Evolutionary conservation across 2,797 vertebrate genomes (phyloP).

Genomic region (Pogoniulus pusillus): DNA sequence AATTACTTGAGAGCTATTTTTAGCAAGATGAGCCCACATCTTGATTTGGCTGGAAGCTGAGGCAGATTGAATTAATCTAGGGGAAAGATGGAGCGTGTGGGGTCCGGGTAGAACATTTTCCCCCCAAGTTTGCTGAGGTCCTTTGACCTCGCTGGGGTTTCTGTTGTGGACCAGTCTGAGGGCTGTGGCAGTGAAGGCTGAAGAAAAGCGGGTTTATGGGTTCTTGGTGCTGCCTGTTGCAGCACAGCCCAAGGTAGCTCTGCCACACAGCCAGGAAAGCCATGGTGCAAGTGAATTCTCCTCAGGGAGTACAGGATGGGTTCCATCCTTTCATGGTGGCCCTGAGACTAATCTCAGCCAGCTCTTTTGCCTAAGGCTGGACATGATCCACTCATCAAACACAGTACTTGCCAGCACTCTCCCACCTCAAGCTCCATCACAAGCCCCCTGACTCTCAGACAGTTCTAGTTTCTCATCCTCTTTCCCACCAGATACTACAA

Average conservation of each 20-base stretch:
- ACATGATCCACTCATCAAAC: neutral
- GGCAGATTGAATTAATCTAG: conserved; percentile 58
- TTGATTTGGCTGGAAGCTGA: conserved; percentile 66
- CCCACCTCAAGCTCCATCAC: neutral
- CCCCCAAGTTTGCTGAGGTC: neutral
- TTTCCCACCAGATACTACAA: neutral
- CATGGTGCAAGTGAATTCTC: neutral
- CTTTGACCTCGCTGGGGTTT: neutral
- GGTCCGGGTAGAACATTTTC: neutral
- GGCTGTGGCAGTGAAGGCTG: neutral
- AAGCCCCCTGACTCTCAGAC: neutral
- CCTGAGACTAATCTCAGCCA: neutral
- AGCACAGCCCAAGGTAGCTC: neutral
- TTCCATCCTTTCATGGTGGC: neutral
- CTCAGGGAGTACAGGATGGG: neutral
- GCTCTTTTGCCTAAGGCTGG: neutral
- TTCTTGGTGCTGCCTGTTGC: neutral
- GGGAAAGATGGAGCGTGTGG: neutral
- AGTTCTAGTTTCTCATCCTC: neutral
- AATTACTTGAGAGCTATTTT: conserved; percentile 55
- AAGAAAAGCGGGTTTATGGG: neutral
- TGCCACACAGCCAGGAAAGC: fast-evolving
- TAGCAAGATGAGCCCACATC: conserved; percentile 44
- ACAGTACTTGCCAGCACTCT: fast-evolving
- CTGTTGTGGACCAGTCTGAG: neutral